These are phyloP conservation scores for Brotula barbata DNA, from an alignment of 2,797 vertebrate genomes.

Conservation along the genomic window DNA sequence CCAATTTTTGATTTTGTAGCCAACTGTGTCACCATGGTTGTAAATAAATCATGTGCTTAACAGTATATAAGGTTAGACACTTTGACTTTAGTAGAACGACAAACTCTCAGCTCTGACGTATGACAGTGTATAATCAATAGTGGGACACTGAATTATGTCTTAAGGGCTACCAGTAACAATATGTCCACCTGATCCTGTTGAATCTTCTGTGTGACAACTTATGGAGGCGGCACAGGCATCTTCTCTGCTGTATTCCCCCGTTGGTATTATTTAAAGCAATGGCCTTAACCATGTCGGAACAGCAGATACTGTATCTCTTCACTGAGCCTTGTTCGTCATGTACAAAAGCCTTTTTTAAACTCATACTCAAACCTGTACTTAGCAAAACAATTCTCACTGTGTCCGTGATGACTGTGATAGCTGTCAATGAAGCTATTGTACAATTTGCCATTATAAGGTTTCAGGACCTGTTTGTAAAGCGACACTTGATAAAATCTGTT, in stretches of 20 bases:
- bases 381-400: conserved; percentile 74
- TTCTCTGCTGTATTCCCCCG: conserved; percentile 40
- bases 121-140: conserved; percentile 56
- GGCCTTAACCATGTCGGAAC: conserved; percentile 43
- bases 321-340: conserved; percentile 67
- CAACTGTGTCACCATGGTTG: conserved; percentile 65
- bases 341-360: conserved; percentile 43
- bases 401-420: conserved; percentile 79
- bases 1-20: conserved; percentile 52
- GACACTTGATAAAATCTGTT: conserved; percentile 36
- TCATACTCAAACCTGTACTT: conserved; percentile 44
- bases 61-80: conserved; percentile 32
- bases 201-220: conserved; percentile 35
- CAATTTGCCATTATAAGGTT: conserved; percentile 51
- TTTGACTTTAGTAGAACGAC: conserved; percentile 22
- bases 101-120: conserved; percentile 36
- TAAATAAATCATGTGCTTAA: conserved; percentile 62
- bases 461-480: conserved; percentile 47
- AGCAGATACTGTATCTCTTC: conserved; percentile 42
- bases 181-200: conserved; percentile 43
- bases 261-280: conserved; percentile 54
- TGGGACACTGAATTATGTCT: conserved; percentile 62
- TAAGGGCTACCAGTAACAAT: conserved; percentile 78
- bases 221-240: conserved; percentile 53
- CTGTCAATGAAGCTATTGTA: conserved; percentile 64